Base-by-base conservation (phyloP, 2,113 vertebrate species). In the Desmodus rotundus region DNA sequence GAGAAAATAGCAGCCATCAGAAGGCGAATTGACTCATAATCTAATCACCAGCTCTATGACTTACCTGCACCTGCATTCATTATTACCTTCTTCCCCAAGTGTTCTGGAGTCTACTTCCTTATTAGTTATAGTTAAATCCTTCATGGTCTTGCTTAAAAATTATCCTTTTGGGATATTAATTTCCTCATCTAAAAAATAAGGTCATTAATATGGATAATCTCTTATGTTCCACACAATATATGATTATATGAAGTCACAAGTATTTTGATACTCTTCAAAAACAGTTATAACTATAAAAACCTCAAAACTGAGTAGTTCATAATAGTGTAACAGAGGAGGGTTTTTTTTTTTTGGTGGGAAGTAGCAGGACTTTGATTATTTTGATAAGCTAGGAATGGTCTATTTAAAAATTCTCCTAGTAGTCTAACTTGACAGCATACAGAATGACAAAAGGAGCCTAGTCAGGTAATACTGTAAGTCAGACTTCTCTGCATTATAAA, bases 401-500 rank as follows among this genome's bases (percentile, higher is more conserved):
- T 86, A 65, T 77, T 96, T 87, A 85, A 87, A 82, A 90, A 22
- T 68, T 93, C 6, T 95, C 33, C 11, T 84, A 72, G 56, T 47
- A 61, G 24, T 82, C 45, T 89, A 84, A 93, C 41, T 76, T 58
- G 28, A 93, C 11, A 28, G 16, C 7, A 36, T n/a, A 85, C 4
- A 95, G 26, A 93, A 89, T 72, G 65, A 33, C 45, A 89, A 65
- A 70, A 88, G 19, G 38, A 97, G 24, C 20, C 52, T 89, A 78
- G 13, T 31, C 43, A 93, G 84, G 13, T 95, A 33, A 73, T 78
- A 31, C 3, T 91, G 15, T 81, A 93, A 92, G 88, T 85, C 20
- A 85, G 24, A 87, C 85, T 97, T 95, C 78, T 96, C 54, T 56
- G 68, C 14, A 73, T 19, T n/a, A 92, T 93, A 97, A 97, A 85